These are phyloP conservation scores for Prietella phreatophila DNA, from an alignment of 2,113 vertebrate genomes.

Conservation along the genomic window DNA sequence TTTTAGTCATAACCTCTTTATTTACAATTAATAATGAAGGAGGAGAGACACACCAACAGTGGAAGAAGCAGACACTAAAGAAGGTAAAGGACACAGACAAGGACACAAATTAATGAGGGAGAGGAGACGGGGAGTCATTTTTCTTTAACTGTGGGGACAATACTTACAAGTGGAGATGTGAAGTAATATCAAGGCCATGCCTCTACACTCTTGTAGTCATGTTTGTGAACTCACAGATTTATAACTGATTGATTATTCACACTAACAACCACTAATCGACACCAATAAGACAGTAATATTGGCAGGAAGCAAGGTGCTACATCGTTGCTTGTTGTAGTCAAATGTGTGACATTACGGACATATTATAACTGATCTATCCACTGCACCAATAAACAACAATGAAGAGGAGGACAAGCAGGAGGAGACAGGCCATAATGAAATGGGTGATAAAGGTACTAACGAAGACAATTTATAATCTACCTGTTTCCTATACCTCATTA, in stretches of 20 bases:
- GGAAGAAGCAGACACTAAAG: no score
- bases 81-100: not conserved
- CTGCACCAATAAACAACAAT: not conserved
- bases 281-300: not conserved
- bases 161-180: not conserved
- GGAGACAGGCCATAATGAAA: conserved; percentile 18
- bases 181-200: not conserved
- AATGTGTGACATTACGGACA: not conserved
- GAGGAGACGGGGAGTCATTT: no score
- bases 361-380: not conserved
- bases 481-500: conserved; percentile 3
- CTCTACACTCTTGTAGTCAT: not conserved
- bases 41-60: not conserved
- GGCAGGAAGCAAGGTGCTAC: not conserved
- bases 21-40: not conserved
- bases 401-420: not conserved
- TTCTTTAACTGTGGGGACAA: not conserved
- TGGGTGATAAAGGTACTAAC: not conserved
- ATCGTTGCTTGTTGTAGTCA: not conserved
- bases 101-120: not conserved
- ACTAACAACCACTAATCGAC: not conserved
- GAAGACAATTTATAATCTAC: conserved; percentile 5
- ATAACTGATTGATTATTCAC: conserved; percentile 2
- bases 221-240: not conserved
- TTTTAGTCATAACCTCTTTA: not conserved